Base-by-base conservation (phyloP, 2,113 vertebrate genomes). In the Triplophysa dalaica region DNA sequence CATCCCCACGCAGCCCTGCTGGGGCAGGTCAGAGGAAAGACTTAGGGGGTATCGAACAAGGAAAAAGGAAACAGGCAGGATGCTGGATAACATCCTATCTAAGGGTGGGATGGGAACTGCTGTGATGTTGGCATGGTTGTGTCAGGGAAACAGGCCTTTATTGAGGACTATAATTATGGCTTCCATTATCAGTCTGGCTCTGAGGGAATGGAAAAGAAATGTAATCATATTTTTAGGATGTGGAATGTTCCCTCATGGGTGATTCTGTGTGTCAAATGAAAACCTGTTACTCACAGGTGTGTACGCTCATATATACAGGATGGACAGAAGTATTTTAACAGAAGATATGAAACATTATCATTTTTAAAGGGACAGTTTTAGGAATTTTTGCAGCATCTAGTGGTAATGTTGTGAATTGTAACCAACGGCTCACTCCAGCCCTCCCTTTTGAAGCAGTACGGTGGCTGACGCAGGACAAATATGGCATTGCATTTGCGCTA, bases 81-180 rank as follows among this genome's bases (percentile, higher is more conserved):
- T 80, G n/a, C 29, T 67, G 13, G 79, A 80, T 72, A 70, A 83
- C 78, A 83, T 83, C 82, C 82, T 80, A 75, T 79, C 81, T 70
- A 17, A 61, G 50, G 33, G 60, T 67, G 56, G 70, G 70, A 75
- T 79, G 72, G 70, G 81, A 78, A 74, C 50, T 33, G 38, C 38
- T 3, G 24, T 56, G 63, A 68, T 70, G 70, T 54, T 66, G 75
- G 38, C 41, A 60, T 24, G 11, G 52, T 78, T 67, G 58, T 78
- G 74, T 66, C 56, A 61, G 26, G 74, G 76, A 77, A 78, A 78
- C 26, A 48, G 63, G 29, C 75, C 10, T 56, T 62, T 43, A 70
- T 45, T 29, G 52, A 65, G 38, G 64, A 45, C 69, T 78, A 67
- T 76, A 77, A 43, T 58, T 67, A 62, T 78, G 54, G 50, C 69